Evolutionary conservation across 1,140 invertebrate species (phyloP).

Genomic region (Metopolophium dirhodum): DNA sequence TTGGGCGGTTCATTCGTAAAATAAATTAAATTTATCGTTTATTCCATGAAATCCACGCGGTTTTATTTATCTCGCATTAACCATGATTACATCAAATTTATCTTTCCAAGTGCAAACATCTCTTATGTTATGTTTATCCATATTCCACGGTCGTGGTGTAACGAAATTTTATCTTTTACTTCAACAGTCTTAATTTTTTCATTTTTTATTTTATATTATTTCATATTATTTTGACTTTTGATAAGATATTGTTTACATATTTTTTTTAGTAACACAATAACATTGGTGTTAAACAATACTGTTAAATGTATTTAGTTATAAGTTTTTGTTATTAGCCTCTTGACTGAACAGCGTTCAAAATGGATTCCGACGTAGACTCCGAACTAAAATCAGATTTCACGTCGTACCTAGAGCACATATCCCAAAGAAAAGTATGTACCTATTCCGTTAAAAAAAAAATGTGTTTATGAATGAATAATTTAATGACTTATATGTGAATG

Average conservation of each 20-base stretch:
- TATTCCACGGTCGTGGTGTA: neutral
- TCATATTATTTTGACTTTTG: neutral
- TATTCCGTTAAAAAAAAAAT: neutral
- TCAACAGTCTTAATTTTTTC: neutral
- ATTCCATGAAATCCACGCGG: neutral
- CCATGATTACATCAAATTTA: neutral
- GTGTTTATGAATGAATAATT: neutral
- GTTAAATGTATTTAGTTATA: neutral
- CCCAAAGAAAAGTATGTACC: conserved; percentile 50
- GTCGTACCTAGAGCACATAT: conserved; percentile 38
- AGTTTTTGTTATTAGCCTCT: neutral
- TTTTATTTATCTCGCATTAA: neutral
- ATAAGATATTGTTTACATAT: conserved; percentile 4
- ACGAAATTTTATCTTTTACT: conserved; percentile 10
- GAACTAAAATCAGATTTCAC: conserved; percentile 52
- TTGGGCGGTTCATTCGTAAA: neutral
- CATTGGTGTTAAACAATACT: neutral
- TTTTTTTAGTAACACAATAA: neutral
- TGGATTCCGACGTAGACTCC: conserved; percentile 25
- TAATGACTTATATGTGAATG: neutral
- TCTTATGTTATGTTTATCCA: neutral
- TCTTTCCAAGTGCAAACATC: neutral
- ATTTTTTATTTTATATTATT: neutral
- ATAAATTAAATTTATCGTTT: neutral
- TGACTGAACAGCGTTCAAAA: neutral